Evolutionary conservation across 2,113 vertebrate genomes (phyloP), one percentile per base, ranked within the genome.

Genomic region (Syrmaticus mikado): DNA sequence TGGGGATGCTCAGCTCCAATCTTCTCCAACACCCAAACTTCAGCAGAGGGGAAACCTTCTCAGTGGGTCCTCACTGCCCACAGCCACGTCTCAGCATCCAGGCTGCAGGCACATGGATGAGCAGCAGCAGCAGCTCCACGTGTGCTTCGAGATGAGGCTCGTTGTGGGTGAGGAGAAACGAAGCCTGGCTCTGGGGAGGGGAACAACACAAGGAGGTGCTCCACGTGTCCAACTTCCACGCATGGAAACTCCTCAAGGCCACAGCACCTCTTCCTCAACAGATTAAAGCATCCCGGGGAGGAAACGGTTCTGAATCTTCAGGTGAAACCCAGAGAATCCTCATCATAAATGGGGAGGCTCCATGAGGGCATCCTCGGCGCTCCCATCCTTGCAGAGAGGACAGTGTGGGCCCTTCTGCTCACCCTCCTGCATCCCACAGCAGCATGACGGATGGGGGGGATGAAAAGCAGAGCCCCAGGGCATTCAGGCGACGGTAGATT

Each of bases 381-480:
- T 38, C 46, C 50, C 87, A 40, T 87, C 85, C 92, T 27, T 13
- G 25, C 13, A 25, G 50, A 14, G 50, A 52, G 50, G 52, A 53
- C 48, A 50, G 48, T 11, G 48, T 24, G 2, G 73, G 75, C 60
- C 72, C 78, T 96, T 94, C 65, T 76, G 87, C 78, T 82, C 68
- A 65, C 72, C 83, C 88, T 46, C 57, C 68, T 17, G 45, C 58
- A 74, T 76, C 93, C 82, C 24, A 61, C 85, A 16, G 85, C 72
- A 61, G 89, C 25, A 46, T 96, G 96, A 96, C 90, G 88, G 78
- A 95, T 86, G 82, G 82, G 46, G 46, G 36, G 94, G 95, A 97
- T 96, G 90, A 96, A 97, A 97, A 97, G 85, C 87, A 97, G 95
- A 94, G 94, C 91, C 95, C 94, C 27, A 34, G 65, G 95, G 96